phyloP scores from a whole-genome alignment of 2,113 vertebrate species.

The Blennius ocellaris region DNA sequence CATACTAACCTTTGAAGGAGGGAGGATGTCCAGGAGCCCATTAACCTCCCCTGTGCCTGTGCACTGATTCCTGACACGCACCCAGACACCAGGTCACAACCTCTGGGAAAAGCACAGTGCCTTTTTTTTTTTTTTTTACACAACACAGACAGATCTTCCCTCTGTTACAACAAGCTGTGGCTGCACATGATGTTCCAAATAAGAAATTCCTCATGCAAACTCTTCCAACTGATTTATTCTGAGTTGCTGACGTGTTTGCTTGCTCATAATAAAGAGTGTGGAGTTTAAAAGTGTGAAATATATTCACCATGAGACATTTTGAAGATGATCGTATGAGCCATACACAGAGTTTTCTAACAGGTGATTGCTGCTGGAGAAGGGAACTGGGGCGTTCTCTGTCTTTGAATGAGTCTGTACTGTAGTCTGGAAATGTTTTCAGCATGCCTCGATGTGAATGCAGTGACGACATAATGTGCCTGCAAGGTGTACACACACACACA shows the following conservation, averaged over 20 bases:
- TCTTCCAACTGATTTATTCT: slow-evolving; percentile 21
- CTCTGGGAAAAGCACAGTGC: slow-evolving; percentile 18
- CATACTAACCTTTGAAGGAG: slow-evolving; percentile 65
- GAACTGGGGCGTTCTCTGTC: too few relatives aligned
- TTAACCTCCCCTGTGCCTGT: slow-evolving; percentile 60
- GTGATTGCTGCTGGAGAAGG: too few relatives aligned
- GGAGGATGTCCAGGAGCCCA: slow-evolving; percentile 63
- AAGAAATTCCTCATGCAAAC: not conserved
- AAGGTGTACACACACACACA: too few relatives aligned
- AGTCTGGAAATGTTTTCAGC: too few relatives aligned
- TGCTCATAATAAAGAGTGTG: slow-evolving; percentile 33
- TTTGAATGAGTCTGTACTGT: too few relatives aligned
- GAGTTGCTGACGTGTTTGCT: slow-evolving; percentile 29
- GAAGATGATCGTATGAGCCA: too few relatives aligned
- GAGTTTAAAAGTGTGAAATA: slow-evolving; percentile 1
- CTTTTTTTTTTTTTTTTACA: slow-evolving; percentile 8
- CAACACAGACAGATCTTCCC: not conserved
- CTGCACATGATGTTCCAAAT: not conserved
- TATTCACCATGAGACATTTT: too few relatives aligned
- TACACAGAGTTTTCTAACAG: too few relatives aligned
- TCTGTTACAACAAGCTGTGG: too few relatives aligned
- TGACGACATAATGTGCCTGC: too few relatives aligned
- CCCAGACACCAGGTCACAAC: slow-evolving; percentile 46
- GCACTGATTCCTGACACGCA: slow-evolving; percentile 46
- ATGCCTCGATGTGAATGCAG: too few relatives aligned